phyloP scores from a whole-genome alignment of 2,113 vertebrate genomes.

The Calyptomena viridis region DNA sequence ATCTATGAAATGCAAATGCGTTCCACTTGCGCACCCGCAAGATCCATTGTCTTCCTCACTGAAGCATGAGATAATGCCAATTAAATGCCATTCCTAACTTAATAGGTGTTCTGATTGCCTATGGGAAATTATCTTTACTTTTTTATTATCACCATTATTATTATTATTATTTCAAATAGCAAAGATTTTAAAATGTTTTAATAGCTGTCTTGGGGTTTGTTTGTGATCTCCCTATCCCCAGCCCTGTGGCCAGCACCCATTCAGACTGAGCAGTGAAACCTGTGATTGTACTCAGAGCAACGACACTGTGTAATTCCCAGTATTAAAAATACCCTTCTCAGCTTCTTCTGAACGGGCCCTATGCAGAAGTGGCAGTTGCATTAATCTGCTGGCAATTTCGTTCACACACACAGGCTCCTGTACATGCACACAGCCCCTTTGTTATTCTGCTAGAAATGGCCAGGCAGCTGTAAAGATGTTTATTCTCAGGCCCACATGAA shows the following conservation, averaged over 20 bases:
- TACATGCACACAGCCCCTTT: constrained; percentile 25
- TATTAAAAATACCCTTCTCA: constrained; percentile 15
- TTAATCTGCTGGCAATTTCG: neutral
- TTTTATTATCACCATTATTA: neutral
- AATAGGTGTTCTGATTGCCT: constrained; percentile 70
- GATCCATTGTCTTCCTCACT: constrained; percentile 70
- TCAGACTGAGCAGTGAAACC: neutral
- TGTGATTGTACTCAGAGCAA: neutral
- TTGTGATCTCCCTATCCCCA: neutral
- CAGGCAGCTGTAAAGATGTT: constrained; percentile 28
- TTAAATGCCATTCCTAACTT: constrained; percentile 64
- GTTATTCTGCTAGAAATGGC: constrained; percentile 15
- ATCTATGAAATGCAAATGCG: constrained; percentile 84
- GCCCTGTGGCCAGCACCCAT: neutral
- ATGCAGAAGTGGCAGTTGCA: neutral
- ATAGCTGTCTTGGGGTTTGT: neutral
- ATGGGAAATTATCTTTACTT: constrained; percentile 55
- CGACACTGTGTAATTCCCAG: neutral
- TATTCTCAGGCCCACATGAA: constrained; percentile 29
- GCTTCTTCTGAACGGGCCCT: neutral
- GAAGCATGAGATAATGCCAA: constrained; percentile 68
- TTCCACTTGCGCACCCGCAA: constrained; percentile 48
- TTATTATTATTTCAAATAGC: neutral
- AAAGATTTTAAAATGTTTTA: constrained; percentile 7
- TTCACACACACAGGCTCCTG: neutral